These are phyloP conservation scores for Atethmia centrago DNA, from an alignment of 2,888 invertebrate genomes.

Conservation along the genomic window DNA sequence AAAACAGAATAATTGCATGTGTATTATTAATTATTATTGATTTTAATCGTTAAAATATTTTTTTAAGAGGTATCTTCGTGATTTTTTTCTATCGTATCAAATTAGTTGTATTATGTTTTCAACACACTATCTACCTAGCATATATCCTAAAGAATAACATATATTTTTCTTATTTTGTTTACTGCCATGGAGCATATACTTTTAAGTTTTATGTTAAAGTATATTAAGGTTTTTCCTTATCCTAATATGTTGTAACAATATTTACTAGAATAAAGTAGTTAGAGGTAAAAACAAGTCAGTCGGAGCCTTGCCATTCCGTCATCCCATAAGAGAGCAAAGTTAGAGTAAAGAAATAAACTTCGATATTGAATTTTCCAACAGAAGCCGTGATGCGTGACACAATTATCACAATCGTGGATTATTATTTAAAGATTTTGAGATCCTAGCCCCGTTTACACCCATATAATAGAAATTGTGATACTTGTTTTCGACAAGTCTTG, in stretches of 20 bases:
- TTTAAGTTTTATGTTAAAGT: too few species aligned
- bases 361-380: conserved; percentile 68
- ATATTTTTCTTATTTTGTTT: too few species aligned
- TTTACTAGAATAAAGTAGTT: conserved; percentile 2
- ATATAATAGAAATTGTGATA: background rate
- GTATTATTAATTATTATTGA: too few species aligned
- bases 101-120: too few species aligned
- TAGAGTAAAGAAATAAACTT: conserved; percentile 67
- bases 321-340: conserved; percentile 55
- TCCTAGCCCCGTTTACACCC: too few species aligned
- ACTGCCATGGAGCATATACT: too few species aligned
- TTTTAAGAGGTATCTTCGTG: too few species aligned
- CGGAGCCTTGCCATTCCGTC: background rate
- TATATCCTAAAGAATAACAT: too few species aligned
- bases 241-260: background rate
- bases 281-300: background rate
- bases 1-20: too few species aligned
- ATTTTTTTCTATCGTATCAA: too few species aligned
- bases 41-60: too few species aligned
- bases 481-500: background rate
- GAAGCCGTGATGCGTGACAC: conserved; percentile 60
- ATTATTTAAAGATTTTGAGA: conserved; percentile 20
- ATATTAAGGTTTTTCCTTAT: background rate
- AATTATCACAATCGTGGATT: conserved; percentile 47
- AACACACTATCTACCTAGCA: too few species aligned